Evolutionary conservation across 2,113 vertebrate species (phyloP).

Genomic region (Hippocampus comes): DNA sequence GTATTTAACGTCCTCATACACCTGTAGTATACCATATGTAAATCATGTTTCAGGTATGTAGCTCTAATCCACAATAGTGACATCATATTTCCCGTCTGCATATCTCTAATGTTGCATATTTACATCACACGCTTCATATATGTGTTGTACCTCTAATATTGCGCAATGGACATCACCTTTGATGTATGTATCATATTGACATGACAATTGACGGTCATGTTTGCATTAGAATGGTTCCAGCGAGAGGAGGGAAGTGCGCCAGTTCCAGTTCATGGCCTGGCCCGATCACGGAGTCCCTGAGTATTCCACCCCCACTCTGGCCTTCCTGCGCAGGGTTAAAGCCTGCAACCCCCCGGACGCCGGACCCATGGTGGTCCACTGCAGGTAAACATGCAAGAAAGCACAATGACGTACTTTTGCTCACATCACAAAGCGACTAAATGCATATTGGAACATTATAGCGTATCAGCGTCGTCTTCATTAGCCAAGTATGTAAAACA

Average conservation of each 20-base stretch:
- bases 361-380: constrained; percentile 94
- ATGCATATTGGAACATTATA: no score
- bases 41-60: not conserved
- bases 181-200: not conserved
- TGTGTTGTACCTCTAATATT: not conserved
- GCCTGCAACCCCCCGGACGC: constrained; percentile 88
- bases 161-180: not conserved
- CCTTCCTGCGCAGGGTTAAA: constrained; percentile 88
- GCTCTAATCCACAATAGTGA: not conserved
- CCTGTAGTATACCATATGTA: not conserved
- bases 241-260: constrained; percentile 91
- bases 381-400: constrained; percentile 78
- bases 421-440: no score
- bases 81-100: not conserved
- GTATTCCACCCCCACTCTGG: constrained; percentile 88
- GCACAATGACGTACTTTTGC: no score
- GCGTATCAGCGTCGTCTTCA: no score
- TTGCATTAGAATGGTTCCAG: constrained; percentile 83
- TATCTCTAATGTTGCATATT: not conserved
- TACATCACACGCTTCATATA: no score
- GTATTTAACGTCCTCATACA: no score
- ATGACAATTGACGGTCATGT: not conserved
- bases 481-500: no score
- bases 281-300: constrained; percentile 95
- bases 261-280: constrained; percentile 99